These are phyloP conservation scores for Champsocephalus gunnari DNA, from an alignment of 2,797 vertebrate genomes.

Conservation along the genomic window DNA sequence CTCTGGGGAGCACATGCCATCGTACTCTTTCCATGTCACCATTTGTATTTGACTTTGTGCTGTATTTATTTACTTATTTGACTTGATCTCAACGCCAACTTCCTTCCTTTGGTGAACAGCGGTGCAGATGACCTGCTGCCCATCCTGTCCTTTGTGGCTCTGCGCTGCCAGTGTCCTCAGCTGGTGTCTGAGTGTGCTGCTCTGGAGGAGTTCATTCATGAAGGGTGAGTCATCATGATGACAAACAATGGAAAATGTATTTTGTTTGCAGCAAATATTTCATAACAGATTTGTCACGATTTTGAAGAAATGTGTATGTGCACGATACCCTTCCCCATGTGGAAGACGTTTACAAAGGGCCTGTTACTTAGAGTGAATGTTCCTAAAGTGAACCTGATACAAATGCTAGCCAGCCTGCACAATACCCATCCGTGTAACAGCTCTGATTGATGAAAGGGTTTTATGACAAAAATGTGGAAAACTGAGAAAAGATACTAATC, in stretches of 20 bases:
- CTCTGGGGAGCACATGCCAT: constrained; percentile 32
- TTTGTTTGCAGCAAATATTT: constrained; percentile 10
- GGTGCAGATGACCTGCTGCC: constrained; percentile 95
- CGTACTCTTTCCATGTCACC: constrained; percentile 34
- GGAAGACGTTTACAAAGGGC: neutral
- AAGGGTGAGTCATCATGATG: constrained; percentile 85
- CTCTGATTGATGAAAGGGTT: neutral
- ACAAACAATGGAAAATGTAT: neutral
- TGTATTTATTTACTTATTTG: constrained; percentile 35
- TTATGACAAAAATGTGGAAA: no score
- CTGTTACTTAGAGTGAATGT: neutral
- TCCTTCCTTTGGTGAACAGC: constrained; percentile 69
- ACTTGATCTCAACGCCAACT: neutral
- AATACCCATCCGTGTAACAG: neutral
- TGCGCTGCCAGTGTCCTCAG: constrained; percentile 90
- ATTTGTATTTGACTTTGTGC: neutral
- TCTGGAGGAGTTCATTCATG: constrained; percentile 96
- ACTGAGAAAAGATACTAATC: no score
- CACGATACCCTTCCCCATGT: neutral
- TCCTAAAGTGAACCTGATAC: neutral
- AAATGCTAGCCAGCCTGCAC: neutral
- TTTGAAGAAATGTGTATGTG: neutral
- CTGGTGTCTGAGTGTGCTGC: constrained; percentile 94
- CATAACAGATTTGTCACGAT: neutral
- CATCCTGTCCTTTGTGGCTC: constrained; percentile 93